A percentile compares a stretch with the other conserved stretches of the same genome.
These are phyloP conservation scores for Tanypteryx hageni DNA, from an alignment of 2,888 invertebrate species.

Conservation along the genomic window DNA sequence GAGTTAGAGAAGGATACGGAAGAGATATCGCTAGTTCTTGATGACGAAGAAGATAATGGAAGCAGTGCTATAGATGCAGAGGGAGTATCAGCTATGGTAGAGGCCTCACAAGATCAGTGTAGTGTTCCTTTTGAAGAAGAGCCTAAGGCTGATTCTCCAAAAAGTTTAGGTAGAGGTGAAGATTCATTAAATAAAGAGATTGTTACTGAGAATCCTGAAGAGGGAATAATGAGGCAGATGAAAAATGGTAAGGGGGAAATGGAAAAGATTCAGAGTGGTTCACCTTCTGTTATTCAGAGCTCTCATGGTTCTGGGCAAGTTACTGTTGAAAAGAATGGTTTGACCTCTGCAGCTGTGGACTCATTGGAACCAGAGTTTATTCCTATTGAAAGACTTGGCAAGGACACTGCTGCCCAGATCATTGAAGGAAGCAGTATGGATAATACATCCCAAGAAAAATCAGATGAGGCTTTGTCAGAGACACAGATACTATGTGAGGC, in stretches of 20 bases:
- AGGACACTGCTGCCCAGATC: background rate
- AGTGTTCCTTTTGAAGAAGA: conserved; percentile 6
- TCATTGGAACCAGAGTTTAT: conserved; percentile 20
- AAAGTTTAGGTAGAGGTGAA: background rate
- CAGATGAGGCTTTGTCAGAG: background rate
- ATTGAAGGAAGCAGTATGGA: background rate
- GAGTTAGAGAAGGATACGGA: background rate
- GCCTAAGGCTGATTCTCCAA: background rate
- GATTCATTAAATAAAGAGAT: background rate
- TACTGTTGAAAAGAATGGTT: background rate
- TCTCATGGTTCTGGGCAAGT: background rate
- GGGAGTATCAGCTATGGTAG: background rate
- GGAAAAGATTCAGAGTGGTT: conserved; percentile 40
- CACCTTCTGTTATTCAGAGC: conserved; percentile 4
- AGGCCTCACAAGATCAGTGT: background rate
- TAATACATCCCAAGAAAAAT: background rate
- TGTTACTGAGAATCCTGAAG: background rate
- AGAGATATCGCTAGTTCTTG: background rate
- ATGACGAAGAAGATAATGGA: background rate
- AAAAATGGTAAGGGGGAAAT: conserved; percentile 53
- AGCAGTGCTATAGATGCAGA: background rate
- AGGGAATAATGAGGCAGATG: conserved; percentile 20
- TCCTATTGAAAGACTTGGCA: conserved; percentile 31
- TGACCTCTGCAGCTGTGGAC: background rate
- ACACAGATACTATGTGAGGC: conserved; percentile 38